Evolutionary conservation across 37 sponge, comb jelly and placozoan species (phyloP), one percentile per base, ranked within the genome.

Genomic region (Chondrilla cf. caribensis): DNA sequence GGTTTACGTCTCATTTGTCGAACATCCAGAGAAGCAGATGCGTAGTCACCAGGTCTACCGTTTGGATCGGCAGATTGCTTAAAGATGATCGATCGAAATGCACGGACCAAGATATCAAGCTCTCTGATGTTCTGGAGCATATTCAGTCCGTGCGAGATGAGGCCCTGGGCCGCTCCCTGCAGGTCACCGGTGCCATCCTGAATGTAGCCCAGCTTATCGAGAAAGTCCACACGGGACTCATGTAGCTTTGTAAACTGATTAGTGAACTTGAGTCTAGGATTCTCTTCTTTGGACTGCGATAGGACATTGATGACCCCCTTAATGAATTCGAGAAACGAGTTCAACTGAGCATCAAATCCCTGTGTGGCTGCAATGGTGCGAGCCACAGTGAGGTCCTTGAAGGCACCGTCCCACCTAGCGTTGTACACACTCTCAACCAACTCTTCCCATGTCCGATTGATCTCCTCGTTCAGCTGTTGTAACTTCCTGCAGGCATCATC

Each of bases 361-460:
- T 73, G 76, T 38, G 76, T 73, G 44, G 76, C 76, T 42, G 76
- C 76, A 43, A 73, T 42, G 21, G 76, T 73, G 21, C 76, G 41
- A 0, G 76, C 76, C 22, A 37, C 76, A 9, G 76, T 73, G 22
- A 73, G 76, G 22, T 73, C 76, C 25, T 37, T 39, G 36, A 73
- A 73, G 42, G 76, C 25, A 6, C 76, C 76, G 25, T 73, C 76
- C 76, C 76, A 73, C 15, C 76, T 37, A 25, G 76, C 76, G 9
- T 73, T 73, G 44, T 73, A 73, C 2, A 73, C 76, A 73, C 76
- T 38, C 76, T 73, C 76, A 40, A 73, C 76, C 1, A 73, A 43
- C 17, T 73, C 76, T 14, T 73, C 76, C 76, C 76, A 73, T 22
- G 76, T 43, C 2, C 76, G 76, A 43, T 73, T 73, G 44, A 73